Base-by-base conservation (phyloP, 2,113 vertebrate species). In the Rattus rattus region DNA sequence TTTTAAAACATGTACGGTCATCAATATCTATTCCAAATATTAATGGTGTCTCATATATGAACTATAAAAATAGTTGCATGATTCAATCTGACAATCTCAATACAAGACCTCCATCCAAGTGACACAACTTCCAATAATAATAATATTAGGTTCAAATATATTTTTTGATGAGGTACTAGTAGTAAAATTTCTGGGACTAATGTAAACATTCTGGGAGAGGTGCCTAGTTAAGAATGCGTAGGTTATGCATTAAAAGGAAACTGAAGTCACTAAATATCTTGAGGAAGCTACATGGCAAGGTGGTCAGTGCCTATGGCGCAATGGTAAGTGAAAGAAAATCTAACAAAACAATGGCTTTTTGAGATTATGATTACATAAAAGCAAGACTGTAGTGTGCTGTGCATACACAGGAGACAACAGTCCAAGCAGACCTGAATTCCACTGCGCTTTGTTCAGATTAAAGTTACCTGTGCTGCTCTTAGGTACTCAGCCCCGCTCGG, bases 181-280 rank as follows among this genome's bases (percentile, higher is more conserved):
- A 17, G 24, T 65, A 39, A 92, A 84, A 88, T n/a, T 0, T 69
- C 56, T 75, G 69, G 30, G 69, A 79, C 72, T 33, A 80, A 47
- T 87, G n/a, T 63, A 79, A 76, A 85, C 75, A 77, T 73, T 9
- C n/a, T 92, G 0, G 76, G 56, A 54, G 59, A 94, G 43, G 12
- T 26, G 65, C 76, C 36, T 30, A 30, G 2, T 47, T 59, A 94
- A 93, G 13, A 36, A 73, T 90, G 86, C 24, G 33, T 77, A 91
- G 61, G 43, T 33, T 61, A 77, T 52, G 5, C 13, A 61, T 61
- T 83, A 67, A 86, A 5, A 20, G 22, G n/a, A 61, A 94, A 61
- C 43, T 85, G 83, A 84, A 72, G 19, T 56, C 43, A 84, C 67
- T 90, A 88, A 95, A 90, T 33, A 81, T 47, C 59, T 86, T 69